Evolutionary conservation across 2,888 invertebrate species (phyloP).

Genomic region (Limnephilus marmoratus): DNA sequence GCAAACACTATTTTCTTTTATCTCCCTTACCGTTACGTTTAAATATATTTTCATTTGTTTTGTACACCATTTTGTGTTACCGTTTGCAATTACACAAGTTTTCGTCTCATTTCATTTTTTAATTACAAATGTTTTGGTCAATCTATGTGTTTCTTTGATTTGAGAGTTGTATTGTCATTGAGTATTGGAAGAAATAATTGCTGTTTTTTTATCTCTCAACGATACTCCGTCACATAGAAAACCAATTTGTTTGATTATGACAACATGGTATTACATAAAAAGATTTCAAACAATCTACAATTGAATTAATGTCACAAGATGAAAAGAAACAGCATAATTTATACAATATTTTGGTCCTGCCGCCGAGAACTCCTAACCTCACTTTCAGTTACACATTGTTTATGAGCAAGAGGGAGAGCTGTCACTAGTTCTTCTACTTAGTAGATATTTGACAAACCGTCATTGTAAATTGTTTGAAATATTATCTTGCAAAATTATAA

Average conservation of each 20-base stretch:
- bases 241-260: not conserved
- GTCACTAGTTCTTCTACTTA: not conserved
- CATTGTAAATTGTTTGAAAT: not conserved
- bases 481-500: not conserved
- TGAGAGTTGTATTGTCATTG: not conserved
- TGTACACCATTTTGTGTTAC: not conserved
- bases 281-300: no score
- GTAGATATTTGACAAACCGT: not conserved
- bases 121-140: not conserved
- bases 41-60: not conserved
- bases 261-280: not conserved
- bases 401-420: not conserved
- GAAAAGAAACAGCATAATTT: not conserved
- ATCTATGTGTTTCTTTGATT: not conserved
- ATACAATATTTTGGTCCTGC: not conserved
- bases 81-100: not conserved
- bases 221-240: not conserved
- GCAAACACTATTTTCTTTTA: slow-evolving; percentile 12
- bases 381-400: not conserved
- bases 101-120: not conserved
- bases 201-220: not conserved
- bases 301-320: not conserved
- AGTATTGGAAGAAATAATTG: not conserved
- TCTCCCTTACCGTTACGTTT: not conserved
- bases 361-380: not conserved